A percentile compares a stretch with the other conserved stretches of the same genome.
These are phyloP conservation scores for Melospiza melodia DNA, from an alignment of 2,113 vertebrate species.

Conservation along the genomic window DNA sequence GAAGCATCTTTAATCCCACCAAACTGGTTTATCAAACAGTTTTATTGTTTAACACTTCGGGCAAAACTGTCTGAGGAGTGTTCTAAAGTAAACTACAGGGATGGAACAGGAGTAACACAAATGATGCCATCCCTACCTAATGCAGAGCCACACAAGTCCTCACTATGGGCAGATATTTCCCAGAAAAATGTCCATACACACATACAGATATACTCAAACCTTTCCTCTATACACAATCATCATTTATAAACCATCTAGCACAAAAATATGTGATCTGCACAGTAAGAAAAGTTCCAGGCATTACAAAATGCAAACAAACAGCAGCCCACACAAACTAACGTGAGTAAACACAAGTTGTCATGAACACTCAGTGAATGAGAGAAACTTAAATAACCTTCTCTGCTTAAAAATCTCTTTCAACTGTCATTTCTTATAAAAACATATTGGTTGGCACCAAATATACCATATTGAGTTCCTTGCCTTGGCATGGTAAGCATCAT, in stretches of 20 bases:
- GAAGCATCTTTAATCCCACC: neutral
- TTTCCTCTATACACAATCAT: neutral
- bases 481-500: neutral
- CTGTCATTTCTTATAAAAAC: neutral
- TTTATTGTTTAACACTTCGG: neutral
- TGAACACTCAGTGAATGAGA: neutral
- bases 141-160: neutral
- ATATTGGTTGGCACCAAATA: neutral
- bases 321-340: neutral
- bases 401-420: neutral
- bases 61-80: neutral
- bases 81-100: neutral
- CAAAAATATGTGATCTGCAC: neutral
- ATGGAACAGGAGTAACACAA: neutral
- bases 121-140: neutral
- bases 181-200: neutral
- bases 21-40: neutral
- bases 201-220: accelerated
- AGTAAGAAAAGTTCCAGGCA: neutral
- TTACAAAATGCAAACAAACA: neutral
- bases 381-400: neutral
- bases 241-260: neutral
- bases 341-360: neutral
- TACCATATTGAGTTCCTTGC: neutral
- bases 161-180: neutral